Percentiles rank a stretch among this genome's conserved stretches.
phyloP scores from a whole-genome alignment of 2,888 invertebrate genomes.

The Ypsolopha scabrella region DNA sequence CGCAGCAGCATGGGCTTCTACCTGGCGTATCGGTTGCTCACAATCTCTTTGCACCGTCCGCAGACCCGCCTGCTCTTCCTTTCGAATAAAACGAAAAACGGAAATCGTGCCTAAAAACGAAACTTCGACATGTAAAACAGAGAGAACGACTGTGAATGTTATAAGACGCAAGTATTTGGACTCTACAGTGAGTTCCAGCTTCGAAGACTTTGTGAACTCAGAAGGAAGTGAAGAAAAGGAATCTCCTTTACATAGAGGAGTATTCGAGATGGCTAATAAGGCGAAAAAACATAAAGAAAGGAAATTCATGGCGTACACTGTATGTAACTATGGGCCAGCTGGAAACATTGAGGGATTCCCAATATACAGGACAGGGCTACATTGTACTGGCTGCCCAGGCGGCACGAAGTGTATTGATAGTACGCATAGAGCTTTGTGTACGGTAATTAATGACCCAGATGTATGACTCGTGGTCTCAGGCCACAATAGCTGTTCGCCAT shows the following conservation, averaged over 20 bases:
- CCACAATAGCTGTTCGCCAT: too few relatives aligned
- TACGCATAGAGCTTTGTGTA: slow-evolving; percentile 49
- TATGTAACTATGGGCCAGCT: slow-evolving; percentile 61
- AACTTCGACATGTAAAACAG: too few relatives aligned
- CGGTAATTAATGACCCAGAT: slow-evolving; percentile 46
- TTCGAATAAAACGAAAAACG: slow-evolving; percentile 14
- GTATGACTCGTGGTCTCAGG: background rate
- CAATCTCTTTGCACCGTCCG: slow-evolving; percentile 50
- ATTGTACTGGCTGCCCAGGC: slow-evolving; percentile 50
- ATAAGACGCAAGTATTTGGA: slow-evolving; percentile 4
- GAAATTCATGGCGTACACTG: slow-evolving; percentile 47
- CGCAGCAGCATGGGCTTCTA: slow-evolving; percentile 56
- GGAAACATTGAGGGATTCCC: slow-evolving; percentile 60
- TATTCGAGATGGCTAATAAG: slow-evolving; percentile 10
- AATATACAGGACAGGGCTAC: slow-evolving; percentile 46
- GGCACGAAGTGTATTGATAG: slow-evolving; percentile 47
- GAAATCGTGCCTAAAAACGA: too few relatives aligned
- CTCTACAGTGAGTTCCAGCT: slow-evolving; percentile 1
- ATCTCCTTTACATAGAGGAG: slow-evolving; percentile 44
- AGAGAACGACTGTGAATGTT: too few relatives aligned
- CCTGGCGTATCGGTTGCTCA: slow-evolving; percentile 57
- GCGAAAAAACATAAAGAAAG: slow-evolving; percentile 13
- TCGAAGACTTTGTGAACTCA: slow-evolving; percentile 32
- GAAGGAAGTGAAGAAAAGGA: slow-evolving; percentile 17
- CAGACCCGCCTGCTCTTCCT: slow-evolving; percentile 39